Evolutionary conservation across 2,113 vertebrate species (phyloP), one percentile per base, ranked within the genome.

Genomic region (Zosterops japonicus): DNA sequence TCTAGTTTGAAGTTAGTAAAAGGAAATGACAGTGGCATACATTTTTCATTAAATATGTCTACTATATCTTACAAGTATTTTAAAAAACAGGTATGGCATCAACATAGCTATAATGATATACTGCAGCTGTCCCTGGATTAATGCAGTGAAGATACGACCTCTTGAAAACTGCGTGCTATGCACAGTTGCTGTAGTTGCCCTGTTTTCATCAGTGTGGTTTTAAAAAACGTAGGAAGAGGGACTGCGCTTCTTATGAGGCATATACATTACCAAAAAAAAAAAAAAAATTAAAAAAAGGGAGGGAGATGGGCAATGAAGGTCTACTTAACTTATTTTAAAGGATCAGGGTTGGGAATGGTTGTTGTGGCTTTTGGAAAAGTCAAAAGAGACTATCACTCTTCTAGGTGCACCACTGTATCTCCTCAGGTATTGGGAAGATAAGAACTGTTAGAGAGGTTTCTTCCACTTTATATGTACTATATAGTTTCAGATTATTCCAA

Each of bases 1-100:
- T 78, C 44, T 65, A 47, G 33, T 52, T 90, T 91, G 79, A 83
- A 67, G 25, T 90, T 77, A 90, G 39, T 77, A 36, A 77, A 70
- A 91, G 46, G 71, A 93, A 77, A 92, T 92, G 8, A 74, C 47
- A 86, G 41, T 52, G 46, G 35, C 64, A 33, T 74, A 36, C 35
- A 80, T 88, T 83, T 94, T 94, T 91, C 50, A 77, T 90, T 88
- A 70, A 87, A 90, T 74, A 21, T 36, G 42, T n/a, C 55, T n/a
- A 41, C 49, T 64, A 1, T 92, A 70, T 47, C 42, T 89, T 78
- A 35, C 13, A 92, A 63, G 23, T 87, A 28, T 90, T 95, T 75
- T 47, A 18, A 71, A 79, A 91, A 75, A n/a, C 46, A 91, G 18
- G 19, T 80, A 67, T 85, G 67, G 33, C 92, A 70, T 87, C 75